Evolutionary conservation across 2,113 vertebrate species (phyloP), one percentile per base, ranked within the genome.

Genomic region (Lethenteron camtschaticum): DNA sequence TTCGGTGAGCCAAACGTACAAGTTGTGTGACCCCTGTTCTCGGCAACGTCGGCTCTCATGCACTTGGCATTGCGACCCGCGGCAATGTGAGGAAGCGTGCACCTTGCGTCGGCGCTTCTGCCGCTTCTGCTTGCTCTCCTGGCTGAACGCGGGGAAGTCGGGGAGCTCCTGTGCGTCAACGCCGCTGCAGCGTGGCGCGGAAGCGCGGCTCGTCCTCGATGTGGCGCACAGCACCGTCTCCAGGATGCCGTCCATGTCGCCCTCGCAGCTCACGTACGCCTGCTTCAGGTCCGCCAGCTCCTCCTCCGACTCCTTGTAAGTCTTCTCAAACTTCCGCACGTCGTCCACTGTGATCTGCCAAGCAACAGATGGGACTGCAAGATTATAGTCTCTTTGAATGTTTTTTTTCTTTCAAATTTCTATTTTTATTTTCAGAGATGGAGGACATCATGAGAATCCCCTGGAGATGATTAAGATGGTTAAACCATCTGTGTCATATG

Each of bases 201-300:
- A 95, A 79, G 74, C 87, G 80, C 6, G 85, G 83, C 70, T 92
- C 89, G 4, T 90, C 86, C 0, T 85, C 78, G 60, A 83, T 81
- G n/a, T 75, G 73, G 70, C 74, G n/a, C 86, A 89, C 74, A 88
- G 66, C 18, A 82, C 78, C 0, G 83, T 85, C 14, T 77, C 77
- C 72, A 82, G 81, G 73, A 95, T 86, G 68, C 73, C 71, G n/a
- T 85, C 83, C 85, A 92, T 84, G 57, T 92, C 77, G 0, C 89
- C 89, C 73, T 85, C 68, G 74, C 85, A 85, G 76, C 86, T 82
- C 74, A 82, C 0, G 24, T 90, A 95, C 0, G 87, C 81, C 13
- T 83, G 77, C 71, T 87, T 83, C 71, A 91, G 70, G 56, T 92
- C 87, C 1, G 76, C 73, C 13, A 79, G 72, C 78, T 95, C 88